These are phyloP conservation scores for Ctenicera cuprea DNA, from an alignment of 2,888 invertebrate species.

Conservation along the genomic window DNA sequence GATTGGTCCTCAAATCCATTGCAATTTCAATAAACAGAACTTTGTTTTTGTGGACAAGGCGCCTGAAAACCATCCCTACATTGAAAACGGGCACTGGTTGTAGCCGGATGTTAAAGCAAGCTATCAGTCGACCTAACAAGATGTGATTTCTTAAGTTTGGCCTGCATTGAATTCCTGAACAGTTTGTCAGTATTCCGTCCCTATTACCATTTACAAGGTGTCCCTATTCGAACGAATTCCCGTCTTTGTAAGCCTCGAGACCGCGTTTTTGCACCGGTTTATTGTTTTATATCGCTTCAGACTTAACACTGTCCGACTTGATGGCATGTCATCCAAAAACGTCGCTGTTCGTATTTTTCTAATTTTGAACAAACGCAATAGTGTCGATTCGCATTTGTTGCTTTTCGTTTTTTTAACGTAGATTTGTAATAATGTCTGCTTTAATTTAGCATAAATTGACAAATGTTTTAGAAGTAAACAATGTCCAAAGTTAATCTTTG, in stretches of 20 bases:
- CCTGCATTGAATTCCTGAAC: conserved; percentile 38
- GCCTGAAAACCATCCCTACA: not conserved
- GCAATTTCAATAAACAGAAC: too few relatives aligned
- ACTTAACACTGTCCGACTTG: conserved; percentile 31
- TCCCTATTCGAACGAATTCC: conserved; percentile 41
- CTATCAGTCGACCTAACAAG: conserved; percentile 38
- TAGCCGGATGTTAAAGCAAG: conserved; percentile 34
- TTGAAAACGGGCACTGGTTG: conserved; percentile 24
- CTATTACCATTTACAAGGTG: conserved; percentile 45
- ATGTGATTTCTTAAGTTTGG: conserved; percentile 46
- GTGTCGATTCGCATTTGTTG: conserved; percentile 19
- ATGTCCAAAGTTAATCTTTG: too few relatives aligned
- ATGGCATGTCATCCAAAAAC: conserved; percentile 32
- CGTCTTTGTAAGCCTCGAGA: conserved; percentile 32
- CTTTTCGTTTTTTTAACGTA: not conserved
- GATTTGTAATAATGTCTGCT: not conserved
- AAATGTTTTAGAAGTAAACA: not conserved
- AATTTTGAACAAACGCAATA: conserved; percentile 22
- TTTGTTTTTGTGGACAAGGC: not conserved
- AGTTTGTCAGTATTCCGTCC: conserved; percentile 42
- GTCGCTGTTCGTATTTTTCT: conserved; percentile 11
- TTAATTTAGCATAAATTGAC: not conserved
- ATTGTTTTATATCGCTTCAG: conserved; percentile 41
- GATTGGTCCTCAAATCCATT: too few relatives aligned
- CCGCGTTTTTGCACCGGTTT: conserved; percentile 40